phyloP scores from a whole-genome alignment of 2,113 vertebrate genomes.

The Talpa occidentalis region DNA sequence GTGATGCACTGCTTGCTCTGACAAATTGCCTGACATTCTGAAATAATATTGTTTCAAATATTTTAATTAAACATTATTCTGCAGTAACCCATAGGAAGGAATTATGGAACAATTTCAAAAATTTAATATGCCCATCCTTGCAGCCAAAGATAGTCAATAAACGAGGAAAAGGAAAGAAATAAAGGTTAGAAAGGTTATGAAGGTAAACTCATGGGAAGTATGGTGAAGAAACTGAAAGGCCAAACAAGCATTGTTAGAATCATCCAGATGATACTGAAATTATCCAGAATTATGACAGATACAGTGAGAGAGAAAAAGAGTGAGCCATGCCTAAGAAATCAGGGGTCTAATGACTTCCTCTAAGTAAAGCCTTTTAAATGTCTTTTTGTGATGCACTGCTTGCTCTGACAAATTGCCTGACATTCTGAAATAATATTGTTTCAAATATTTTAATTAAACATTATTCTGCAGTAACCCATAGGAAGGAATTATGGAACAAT shows the following conservation, averaged over 20 bases:
- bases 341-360: slow-evolving; percentile 49
- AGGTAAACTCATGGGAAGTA: slow-evolving; percentile 8
- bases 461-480: neutral
- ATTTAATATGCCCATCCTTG: neutral
- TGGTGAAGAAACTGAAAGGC: neutral
- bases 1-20: neutral
- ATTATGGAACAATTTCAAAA: neutral
- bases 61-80: neutral
- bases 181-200: neutral
- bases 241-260: neutral
- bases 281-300: neutral
- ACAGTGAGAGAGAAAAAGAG: neutral
- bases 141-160: slow-evolving; percentile 23
- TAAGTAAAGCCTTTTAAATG: slow-evolving; percentile 16
- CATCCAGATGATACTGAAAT: neutral
- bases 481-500: neutral
- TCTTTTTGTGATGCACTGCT: neutral
- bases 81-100: neutral
- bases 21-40: slow-evolving; percentile 27
- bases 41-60: neutral
- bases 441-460: neutral
- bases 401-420: slow-evolving; percentile 37
- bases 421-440: slow-evolving; percentile 18
- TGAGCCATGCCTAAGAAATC: neutral
- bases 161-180: slow-evolving; percentile 19